A percentile compares a stretch with the other conserved stretches of the same genome.
These are phyloP conservation scores for Alviniconcha marisindica DNA, from an alignment of 1,140 invertebrate genomes.

Conservation along the genomic window DNA sequence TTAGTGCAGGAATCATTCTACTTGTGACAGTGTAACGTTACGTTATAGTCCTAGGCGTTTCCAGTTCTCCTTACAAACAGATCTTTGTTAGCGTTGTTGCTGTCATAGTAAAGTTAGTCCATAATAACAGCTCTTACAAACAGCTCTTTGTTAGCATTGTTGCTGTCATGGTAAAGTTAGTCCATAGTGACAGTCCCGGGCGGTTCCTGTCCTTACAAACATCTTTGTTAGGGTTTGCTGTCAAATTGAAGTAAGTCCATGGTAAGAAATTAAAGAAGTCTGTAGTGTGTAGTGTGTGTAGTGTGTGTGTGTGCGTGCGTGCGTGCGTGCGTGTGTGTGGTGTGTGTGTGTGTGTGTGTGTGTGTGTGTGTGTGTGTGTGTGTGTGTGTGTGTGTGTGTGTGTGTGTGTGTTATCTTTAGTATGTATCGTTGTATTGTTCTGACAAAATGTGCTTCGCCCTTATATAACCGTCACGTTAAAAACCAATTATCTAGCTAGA, in stretches of 20 bases:
- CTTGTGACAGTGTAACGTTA: no score
- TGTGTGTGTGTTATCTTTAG: not conserved
- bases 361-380: slow-evolving; percentile 26
- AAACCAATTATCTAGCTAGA: no score
- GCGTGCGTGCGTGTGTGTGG: slow-evolving; percentile 11
- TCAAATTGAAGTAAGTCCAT: not conserved
- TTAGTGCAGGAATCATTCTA: no score
- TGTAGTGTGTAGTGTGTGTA: not conserved
- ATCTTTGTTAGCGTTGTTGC: no score
- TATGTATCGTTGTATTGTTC: no score
- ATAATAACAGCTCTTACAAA: no score
- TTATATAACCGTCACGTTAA: no score
- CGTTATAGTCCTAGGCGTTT: no score
- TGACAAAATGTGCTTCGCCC: no score
- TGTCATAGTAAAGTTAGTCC: no score
- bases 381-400: not conserved
- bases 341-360: slow-evolving; percentile 21
- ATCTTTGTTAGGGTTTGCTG: not conserved
- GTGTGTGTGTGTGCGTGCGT: slow-evolving; percentile 16
- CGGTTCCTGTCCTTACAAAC: not conserved
- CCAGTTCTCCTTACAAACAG: no score
- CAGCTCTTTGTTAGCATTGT: not conserved
- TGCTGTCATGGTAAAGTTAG: not conserved
- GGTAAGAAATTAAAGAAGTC: not conserved
- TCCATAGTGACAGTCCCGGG: not conserved